Evolutionary conservation across 2,797 vertebrate species (phyloP).

Genomic region (Sparus aurata): DNA sequence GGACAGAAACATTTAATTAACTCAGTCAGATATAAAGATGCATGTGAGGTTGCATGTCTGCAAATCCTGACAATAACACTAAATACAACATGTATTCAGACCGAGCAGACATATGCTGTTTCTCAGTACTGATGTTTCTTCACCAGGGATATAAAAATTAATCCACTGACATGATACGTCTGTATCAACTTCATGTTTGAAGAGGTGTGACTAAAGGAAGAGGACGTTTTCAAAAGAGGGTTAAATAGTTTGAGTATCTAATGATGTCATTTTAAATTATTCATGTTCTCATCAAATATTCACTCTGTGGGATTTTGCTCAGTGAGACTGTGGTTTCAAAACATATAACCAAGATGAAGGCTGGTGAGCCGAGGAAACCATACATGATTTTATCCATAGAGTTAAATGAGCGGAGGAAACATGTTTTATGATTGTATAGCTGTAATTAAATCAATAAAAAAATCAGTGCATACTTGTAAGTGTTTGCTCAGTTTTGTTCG

Average conservation of each 20-base stretch:
- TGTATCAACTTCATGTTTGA: conserved; percentile 34
- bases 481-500: neutral
- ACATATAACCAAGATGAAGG: conserved; percentile 34
- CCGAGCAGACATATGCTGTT: conserved; percentile 17
- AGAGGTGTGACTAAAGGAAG: conserved; percentile 42
- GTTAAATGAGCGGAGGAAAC: neutral
- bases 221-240: conserved; percentile 37
- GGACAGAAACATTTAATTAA: neutral
- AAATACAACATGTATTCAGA: conserved; percentile 3
- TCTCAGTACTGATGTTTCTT: conserved; percentile 15
- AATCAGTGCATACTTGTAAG: conserved; percentile 4
- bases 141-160: conserved; percentile 13
- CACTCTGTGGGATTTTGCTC: conserved; percentile 44
- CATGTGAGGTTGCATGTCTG: neutral
- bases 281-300: conserved; percentile 71
- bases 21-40: neutral
- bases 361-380: neutral
- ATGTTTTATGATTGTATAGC: neutral
- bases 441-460: conserved; percentile 8
- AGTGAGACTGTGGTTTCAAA: conserved; percentile 31
- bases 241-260: conserved; percentile 69
- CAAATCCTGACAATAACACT: neutral
- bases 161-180: conserved; percentile 23
- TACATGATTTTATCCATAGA: conserved; percentile 8
- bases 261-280: conserved; percentile 70